A percentile compares a stretch with the other conserved stretches of the same genome.
phyloP scores from a whole-genome alignment of 2,113 vertebrate species.

The Oncorhynchus keta region DNA sequence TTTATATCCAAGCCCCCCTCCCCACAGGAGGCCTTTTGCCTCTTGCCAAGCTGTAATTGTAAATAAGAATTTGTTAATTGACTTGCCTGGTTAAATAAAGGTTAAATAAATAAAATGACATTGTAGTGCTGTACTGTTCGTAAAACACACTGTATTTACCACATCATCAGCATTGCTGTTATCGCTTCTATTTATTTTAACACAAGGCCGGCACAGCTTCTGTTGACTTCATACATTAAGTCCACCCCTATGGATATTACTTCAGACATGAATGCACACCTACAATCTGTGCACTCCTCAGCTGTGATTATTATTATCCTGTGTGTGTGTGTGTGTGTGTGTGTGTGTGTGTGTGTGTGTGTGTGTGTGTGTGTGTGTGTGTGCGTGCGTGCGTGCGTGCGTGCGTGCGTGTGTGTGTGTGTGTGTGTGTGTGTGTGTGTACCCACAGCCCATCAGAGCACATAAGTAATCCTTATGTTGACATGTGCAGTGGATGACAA shows the following conservation, averaged over 20 bases:
- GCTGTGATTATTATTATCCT: neutral
- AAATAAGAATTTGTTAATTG: too few species aligned
- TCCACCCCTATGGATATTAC: neutral
- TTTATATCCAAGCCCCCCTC: too few species aligned
- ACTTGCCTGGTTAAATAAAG: too few species aligned
- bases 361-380: constrained; percentile 22
- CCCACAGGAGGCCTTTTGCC: too few species aligned
- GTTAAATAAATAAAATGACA: too few species aligned
- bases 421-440: neutral
- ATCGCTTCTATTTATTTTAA: neutral
- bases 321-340: neutral
- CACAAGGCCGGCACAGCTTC: neutral
- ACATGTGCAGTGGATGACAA: constrained; percentile 54
- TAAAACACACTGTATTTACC: neutral
- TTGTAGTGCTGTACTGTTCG: too few species aligned
- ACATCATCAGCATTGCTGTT: neutral
- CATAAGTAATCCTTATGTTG: constrained; percentile 44
- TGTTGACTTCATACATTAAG: constrained; percentile 5
- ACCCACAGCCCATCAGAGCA: constrained; percentile 29
- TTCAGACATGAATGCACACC: neutral
- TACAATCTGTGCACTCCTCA: constrained; percentile 17
- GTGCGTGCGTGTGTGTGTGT: neutral
- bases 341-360: constrained; percentile 13
- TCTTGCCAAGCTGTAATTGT: too few species aligned
- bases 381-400: constrained; percentile 24